Base-by-base conservation (phyloP, 2,113 vertebrate genomes). In the Zeus faber region DNA sequence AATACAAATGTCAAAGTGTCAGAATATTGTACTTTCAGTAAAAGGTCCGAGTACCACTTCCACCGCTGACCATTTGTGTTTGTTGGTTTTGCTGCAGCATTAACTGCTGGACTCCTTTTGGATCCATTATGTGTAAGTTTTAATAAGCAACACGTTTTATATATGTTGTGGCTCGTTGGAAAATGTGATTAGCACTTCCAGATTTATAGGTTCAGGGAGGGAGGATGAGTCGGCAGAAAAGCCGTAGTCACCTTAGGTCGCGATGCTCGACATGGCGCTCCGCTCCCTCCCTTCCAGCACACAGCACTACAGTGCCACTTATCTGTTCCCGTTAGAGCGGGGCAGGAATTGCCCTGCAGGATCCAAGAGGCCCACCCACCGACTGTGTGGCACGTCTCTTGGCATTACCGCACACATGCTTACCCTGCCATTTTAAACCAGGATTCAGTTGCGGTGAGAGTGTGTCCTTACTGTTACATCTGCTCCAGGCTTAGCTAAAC, bases 341-440 rank as follows among this genome's bases (percentile, higher is more conserved):
- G 77, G 70, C 67, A 79, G 77, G 74, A 82, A 83, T 82, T 81
- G 77, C 76, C 82, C 80, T 70, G 70, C 62, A 75, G 85, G 82
- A 66, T 68, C 22, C 79, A 76, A 65, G 59, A 56, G 54, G 82
- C 70, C 85, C 84, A 85, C 85, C 77, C 84, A 86, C 67, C 26
- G 13, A 13, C n/a, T n/a, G 55, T 52, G 78, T 67, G 82, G 72
- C 70, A 59, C 76, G 53, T 81, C 74, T 81, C 62, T 51, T 83
- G 74, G 77, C 70, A 70, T 77, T 65, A 61, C 33, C 21, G 49
- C 29, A 62, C 72, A 62, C 65, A 65, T 65, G 67, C 70, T 65
- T 58, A 67, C 61, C 60, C 78, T 65, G 72, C 59, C 70, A 44
- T 82, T 75, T 76, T 58, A 35, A 67, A 62, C 57, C 48, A 49